Base-by-base conservation (phyloP, 2,113 vertebrate genomes). In the Ailuropoda melanoleuca region DNA sequence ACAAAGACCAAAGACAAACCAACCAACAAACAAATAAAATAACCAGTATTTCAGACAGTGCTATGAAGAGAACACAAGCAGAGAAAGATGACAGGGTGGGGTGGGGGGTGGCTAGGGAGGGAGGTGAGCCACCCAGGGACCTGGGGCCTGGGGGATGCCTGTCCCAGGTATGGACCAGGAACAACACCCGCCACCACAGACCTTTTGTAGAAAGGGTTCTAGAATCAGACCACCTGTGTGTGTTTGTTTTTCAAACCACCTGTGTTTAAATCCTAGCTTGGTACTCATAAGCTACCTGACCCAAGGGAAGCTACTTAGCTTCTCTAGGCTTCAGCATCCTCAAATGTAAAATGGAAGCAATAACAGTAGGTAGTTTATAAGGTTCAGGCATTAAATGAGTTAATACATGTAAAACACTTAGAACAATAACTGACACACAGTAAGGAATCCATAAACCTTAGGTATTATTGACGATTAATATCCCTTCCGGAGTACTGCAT, bases 1-100 rank as follows among this genome's bases (percentile, higher is more conserved):
- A 93, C 34, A 95, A 23, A 85, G 34, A 39, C 23, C 81, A 74
- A 78, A 84, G 92, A 87, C 13, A 90, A 39, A n/a, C 8, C 37
- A 55, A 75, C 12, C 37, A 77, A 78, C 34, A n/a, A 64, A 46
- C 34, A 46, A 81, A 50, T 6, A 78, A 18, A 53, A 34, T 81
- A 70, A 26, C 62, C 6, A 78, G 50, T 34, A 15, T 80, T 21
- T 90, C 64, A 66, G 34, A 91, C 13, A 37, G 58, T 19, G 50
- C 24, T 72, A 2, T 29, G 55, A 39, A 87, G 17, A 58, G 68
- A 80, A 78, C 24, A 43, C 37, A 80, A 82, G 11, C 39, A 60
- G 10, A 53, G 34, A 53, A 64, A 78, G 48, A 55, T 1, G 34
- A 70, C 3, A 23, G 14, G 43, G 24, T 29, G 24, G 21, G 21